Evolutionary conservation across 2,113 vertebrate species (phyloP), one percentile per base, ranked within the genome.

Genomic region (Philantomba maxwellii): DNA sequence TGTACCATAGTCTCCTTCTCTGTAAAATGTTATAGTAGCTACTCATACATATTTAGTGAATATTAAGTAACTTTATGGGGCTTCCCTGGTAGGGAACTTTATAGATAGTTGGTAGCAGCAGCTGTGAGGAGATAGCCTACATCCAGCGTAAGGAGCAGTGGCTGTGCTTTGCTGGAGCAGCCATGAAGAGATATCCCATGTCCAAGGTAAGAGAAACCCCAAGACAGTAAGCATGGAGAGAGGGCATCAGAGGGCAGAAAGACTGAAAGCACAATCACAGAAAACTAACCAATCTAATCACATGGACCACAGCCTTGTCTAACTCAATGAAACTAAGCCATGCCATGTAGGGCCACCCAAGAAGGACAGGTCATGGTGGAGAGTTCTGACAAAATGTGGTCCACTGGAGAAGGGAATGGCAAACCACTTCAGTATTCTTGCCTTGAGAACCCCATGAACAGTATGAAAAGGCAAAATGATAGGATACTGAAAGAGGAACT

Each of bases 221-320:
- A 39, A 70, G n/a, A 70, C 0, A 0, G 66, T 23, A 39, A 3
- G 19, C 1, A 1, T 36, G 10, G n/a, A 39, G 66, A 39, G 19
- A 39, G 2, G 66, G 10, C 66, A 70, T 70, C 2, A 12, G n/a
- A 70, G 19, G 19, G 19, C 19, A 70, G 66, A 23, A 36, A 39
- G n/a, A 70, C 66, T 39, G 66, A 70, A 70, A 36, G 9, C n/a
- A 39, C 19, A 70, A 70, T 39, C 66, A 70, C 66, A 70, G 66
- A 23, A 70, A 39, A 70, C 66, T 12, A 70, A 66, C 21, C n/a
- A 70, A 6, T 23, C 66, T 23, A 12, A 39, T 39, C 19, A 39
- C 66, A 39, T 1, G n/a, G 5, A 70, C 19, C n/a, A 39, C n/a
- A 70, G 66, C n/a, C 19, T 70, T 70, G 66, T 39, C n/a, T 70